Conservation (phyloP, 2,797 vertebrate genomes). For the Sebastes diaconus region DNA sequence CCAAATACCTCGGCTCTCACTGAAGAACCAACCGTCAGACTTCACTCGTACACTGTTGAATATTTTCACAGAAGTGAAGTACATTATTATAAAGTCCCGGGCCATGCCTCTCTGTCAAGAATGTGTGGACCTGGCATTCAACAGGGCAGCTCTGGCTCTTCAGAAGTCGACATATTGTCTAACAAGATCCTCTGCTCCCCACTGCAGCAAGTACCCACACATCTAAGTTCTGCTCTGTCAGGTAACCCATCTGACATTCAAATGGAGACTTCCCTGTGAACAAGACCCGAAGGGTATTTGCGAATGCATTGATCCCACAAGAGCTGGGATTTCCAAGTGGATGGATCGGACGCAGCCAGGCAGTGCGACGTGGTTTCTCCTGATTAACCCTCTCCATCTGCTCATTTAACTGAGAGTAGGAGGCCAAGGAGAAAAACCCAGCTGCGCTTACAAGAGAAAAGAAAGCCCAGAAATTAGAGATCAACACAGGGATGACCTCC, state of each 20-base stretch:
- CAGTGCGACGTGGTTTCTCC: conserved; percentile 39
- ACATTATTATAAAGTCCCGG: not conserved
- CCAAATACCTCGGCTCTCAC: not conserved
- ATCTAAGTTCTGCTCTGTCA: conserved; percentile 43
- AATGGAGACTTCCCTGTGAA: conserved; percentile 42
- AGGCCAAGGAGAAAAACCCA: not conserved
- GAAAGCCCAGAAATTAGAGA: conserved; percentile 9
- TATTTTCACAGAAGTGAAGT: not conserved
- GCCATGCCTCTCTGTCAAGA: not conserved
- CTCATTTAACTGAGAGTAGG: conserved; percentile 40
- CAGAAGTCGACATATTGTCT: conserved; percentile 23
- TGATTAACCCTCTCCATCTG: conserved; percentile 49
- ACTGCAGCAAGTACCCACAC: conserved; percentile 3
- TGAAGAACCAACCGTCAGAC: not conserved
- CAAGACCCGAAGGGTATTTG: conserved; percentile 47
- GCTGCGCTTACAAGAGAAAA: not conserved
- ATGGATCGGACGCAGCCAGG: conserved; percentile 53
- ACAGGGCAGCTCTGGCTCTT: not conserved
- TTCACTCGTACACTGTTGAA: not conserved
- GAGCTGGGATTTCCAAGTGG: conserved; percentile 43
- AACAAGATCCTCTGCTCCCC: conserved; percentile 39
- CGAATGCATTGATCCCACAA: conserved; percentile 58
- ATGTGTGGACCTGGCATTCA: conserved; percentile 20
- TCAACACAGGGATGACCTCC: not conserved
- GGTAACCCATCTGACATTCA: conserved; percentile 59